Evolutionary conservation across 92 coral and sea anemone genomes (phyloP).

Genomic region (Zoanthus gigantus): DNA sequence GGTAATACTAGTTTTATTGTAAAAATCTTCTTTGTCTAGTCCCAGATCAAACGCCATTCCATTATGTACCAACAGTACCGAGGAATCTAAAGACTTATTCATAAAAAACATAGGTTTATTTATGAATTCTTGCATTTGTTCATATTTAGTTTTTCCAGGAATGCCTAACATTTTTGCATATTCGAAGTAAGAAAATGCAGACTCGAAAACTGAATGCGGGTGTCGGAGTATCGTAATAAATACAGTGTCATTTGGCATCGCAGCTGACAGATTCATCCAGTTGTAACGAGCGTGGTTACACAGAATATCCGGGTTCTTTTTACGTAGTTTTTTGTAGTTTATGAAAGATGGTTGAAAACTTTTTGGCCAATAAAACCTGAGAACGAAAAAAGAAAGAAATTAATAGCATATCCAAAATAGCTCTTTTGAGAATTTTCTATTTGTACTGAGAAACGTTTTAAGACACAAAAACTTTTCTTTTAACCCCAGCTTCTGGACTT

Average conservation of each 20-base stretch:
- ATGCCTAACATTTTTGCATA: constrained; percentile 16
- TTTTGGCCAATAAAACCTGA: constrained; percentile 8
- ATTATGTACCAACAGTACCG: constrained; percentile 27
- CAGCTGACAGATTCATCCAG: constrained; percentile 22
- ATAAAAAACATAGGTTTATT: neutral
- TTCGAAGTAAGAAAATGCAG: constrained; percentile 45
- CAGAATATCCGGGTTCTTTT: constrained; percentile 33
- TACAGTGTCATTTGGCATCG: constrained; percentile 46
- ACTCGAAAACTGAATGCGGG: constrained; percentile 39
- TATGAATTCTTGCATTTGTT: constrained; percentile 32
- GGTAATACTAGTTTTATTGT: constrained; percentile 11
- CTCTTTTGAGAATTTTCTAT: no score
- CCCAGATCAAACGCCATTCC: constrained; percentile 64
- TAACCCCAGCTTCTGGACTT: no score
- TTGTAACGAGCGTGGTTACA: constrained; percentile 59
- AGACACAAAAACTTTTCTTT: no score
- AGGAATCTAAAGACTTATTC: neutral
- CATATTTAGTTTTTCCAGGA: neutral
- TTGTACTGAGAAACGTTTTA: no score
- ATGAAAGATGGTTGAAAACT: constrained; percentile 8
- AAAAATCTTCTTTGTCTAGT: constrained; percentile 30
- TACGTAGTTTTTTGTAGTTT: constrained; percentile 12
- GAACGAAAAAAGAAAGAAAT: neutral
- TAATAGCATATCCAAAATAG: no score
- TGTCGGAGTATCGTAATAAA: constrained; percentile 49